These are phyloP conservation scores for Canis aureus DNA, from an alignment of 2,113 vertebrate species.

Conservation along the genomic window DNA sequence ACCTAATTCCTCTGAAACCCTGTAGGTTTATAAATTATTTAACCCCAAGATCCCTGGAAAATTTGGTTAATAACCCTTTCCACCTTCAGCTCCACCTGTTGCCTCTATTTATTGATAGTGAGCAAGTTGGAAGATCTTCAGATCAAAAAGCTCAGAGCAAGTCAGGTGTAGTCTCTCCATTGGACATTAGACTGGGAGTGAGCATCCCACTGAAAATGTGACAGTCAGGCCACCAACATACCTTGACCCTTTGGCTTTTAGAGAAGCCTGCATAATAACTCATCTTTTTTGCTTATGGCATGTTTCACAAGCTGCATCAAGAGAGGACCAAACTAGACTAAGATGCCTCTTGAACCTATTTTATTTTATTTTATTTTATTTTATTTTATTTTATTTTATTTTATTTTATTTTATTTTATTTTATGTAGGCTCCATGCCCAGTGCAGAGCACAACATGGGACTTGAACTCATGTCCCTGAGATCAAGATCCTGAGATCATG, in stretches of 20 bases:
- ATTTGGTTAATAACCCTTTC: neutral
- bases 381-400: neutral
- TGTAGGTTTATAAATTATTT: neutral
- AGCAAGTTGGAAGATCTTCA: neutral
- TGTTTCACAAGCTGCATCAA: neutral
- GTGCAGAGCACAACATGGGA: neutral
- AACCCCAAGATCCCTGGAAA: neutral
- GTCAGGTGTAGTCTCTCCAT: neutral
- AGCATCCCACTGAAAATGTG: neutral
- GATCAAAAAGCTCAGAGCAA: neutral
- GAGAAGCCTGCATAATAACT: neutral
- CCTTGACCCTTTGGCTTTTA: neutral
- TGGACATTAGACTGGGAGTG: neutral
- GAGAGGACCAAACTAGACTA: neutral
- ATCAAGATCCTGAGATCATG: neutral
- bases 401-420: too few relatives aligned
- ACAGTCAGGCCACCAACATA: neutral
- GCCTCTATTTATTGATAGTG: neutral
- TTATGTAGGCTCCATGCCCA: neutral
- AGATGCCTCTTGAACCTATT: neutral
- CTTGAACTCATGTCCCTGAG: neutral
- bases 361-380: neutral
- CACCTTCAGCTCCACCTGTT: neutral
- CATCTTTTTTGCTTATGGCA: neutral
- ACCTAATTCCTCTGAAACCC: neutral